Percentiles rank a stretch among this genome's conserved stretches.
Evolutionary conservation across 35 echinoderm and acorn worm species (phyloP).

Genomic region (Diadema setosum): DNA sequence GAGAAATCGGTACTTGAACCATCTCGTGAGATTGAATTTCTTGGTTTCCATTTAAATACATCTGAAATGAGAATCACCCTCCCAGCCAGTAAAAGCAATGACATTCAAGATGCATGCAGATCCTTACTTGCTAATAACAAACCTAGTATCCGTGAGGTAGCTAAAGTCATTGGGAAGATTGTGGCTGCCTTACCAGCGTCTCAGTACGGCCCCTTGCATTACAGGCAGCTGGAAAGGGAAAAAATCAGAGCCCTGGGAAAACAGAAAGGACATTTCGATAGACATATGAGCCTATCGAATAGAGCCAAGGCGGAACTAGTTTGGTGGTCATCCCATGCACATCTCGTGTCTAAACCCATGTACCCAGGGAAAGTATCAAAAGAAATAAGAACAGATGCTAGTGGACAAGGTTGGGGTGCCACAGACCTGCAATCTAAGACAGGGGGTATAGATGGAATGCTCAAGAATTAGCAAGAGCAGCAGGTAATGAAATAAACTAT

Average conservation of each 20-base stretch:
- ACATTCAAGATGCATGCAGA: too few species aligned
- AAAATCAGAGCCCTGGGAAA: conserved; percentile 57
- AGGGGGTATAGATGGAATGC: conserved; percentile 55
- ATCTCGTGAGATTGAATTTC: too few species aligned
- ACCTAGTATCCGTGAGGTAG: too few species aligned
- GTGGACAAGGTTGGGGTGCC: conserved; percentile 45
- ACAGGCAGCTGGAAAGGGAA: conserved; percentile 49
- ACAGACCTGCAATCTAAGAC: conserved; percentile 20
- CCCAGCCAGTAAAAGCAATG: too few species aligned
- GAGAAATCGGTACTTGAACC: too few species aligned
- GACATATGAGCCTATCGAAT: conserved; percentile 1
- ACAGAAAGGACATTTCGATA: conserved; percentile 53
- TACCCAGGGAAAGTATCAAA: conserved; percentile 7
- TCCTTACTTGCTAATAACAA: too few species aligned
- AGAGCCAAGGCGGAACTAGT: conserved; percentile 10
- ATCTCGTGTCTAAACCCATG: neutral
- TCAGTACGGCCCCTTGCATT: conserved; percentile 70
- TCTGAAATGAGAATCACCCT: too few species aligned
- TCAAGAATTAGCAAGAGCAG: neutral
- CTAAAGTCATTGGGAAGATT: conserved; percentile 51
- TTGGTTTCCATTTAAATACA: too few species aligned
- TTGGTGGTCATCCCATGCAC: conserved; percentile 63
- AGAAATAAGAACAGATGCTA: conserved; percentile 37
- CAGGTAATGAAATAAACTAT: conserved; percentile 40
- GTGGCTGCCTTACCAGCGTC: conserved; percentile 62